phyloP scores from a whole-genome alignment of 2,888 invertebrate genomes.

The Adela reaumurella region DNA sequence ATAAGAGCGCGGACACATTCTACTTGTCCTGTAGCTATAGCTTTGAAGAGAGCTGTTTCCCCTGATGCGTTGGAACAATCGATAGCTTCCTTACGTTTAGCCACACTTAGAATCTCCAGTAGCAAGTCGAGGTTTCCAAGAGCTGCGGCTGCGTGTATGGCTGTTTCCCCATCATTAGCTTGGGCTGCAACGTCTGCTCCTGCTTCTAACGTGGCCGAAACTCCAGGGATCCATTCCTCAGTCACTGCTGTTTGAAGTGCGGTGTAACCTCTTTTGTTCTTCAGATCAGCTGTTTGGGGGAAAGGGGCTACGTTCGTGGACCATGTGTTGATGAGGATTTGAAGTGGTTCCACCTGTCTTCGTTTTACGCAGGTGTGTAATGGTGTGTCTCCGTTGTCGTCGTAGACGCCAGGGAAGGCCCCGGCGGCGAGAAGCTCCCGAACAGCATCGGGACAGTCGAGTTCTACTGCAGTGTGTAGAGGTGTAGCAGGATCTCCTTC shows the following conservation, averaged over 20 bases:
- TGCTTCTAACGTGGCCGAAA: conserved; percentile 20
- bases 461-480: conserved; percentile 48
- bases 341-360: conserved; percentile 3
- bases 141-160: conserved; percentile 24
- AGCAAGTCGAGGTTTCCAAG: conserved; percentile 19
- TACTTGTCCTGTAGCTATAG: conserved; percentile 16
- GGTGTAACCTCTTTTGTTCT: conserved; percentile 21
- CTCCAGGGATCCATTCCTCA: conserved; percentile 21
- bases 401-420: conserved; percentile 33
- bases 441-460: conserved; percentile 38
- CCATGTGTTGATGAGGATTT: conserved; percentile 37
- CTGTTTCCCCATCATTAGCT: conserved; percentile 17
- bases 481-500: conserved; percentile 32
- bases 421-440: conserved; percentile 35
- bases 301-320: conserved; percentile 32
- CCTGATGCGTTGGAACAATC: conserved; percentile 14
- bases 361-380: conserved; percentile 48
- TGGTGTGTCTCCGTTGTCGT: conserved; percentile 43
- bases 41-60: conserved; percentile 20
- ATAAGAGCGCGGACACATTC: conserved; percentile 18
- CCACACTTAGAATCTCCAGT: conserved; percentile 21
- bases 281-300: conserved; percentile 37
- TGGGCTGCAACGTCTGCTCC: conserved; percentile 18
- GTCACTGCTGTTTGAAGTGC: conserved; percentile 23
- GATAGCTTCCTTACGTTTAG: conserved; percentile 17